Percentiles rank a stretch among this genome's conserved stretches.
phyloP scores from a whole-genome alignment of 2,113 vertebrate genomes.

The Rhea americana region DNA sequence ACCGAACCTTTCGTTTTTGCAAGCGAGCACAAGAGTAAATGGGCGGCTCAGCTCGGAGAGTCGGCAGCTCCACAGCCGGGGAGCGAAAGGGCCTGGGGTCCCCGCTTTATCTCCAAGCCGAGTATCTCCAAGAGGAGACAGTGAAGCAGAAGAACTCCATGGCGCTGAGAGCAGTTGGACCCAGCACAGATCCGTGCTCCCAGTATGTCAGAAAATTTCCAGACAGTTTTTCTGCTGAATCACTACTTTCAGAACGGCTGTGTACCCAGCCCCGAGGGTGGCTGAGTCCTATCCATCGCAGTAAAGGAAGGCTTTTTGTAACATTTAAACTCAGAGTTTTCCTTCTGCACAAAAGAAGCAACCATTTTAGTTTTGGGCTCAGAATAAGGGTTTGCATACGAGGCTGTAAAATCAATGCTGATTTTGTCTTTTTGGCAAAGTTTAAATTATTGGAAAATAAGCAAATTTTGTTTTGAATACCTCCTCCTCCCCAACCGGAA shows the following conservation, averaged over 20 bases:
- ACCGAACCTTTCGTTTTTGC: fast-evolving
- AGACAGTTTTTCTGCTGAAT: neutral
- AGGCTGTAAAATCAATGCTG: neutral
- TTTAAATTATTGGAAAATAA: neutral
- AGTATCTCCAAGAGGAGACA: neutral
- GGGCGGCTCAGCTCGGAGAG: neutral
- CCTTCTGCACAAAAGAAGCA: neutral
- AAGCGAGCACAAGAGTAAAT: neutral
- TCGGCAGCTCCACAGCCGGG: neutral
- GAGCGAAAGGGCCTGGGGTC: neutral
- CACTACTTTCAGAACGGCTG: neutral
- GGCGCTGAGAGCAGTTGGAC: fast-evolving
- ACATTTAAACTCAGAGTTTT: neutral
- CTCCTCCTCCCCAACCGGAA: neutral
- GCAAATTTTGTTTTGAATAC: neutral
- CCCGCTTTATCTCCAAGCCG: neutral
- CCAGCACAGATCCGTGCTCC: neutral
- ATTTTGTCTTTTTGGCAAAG: neutral
- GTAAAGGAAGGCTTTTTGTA: neutral
- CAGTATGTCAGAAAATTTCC: neutral
- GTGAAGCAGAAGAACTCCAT: neutral
- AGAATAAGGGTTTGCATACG: neutral
- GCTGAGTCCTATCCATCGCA: neutral
- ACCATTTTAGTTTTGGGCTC: neutral
- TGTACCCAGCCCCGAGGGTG: neutral